Percentiles rank a stretch among this genome's conserved stretches.
Conservation (phyloP, 2,797 vertebrate genomes). For the Sebastes itinus region DNA sequence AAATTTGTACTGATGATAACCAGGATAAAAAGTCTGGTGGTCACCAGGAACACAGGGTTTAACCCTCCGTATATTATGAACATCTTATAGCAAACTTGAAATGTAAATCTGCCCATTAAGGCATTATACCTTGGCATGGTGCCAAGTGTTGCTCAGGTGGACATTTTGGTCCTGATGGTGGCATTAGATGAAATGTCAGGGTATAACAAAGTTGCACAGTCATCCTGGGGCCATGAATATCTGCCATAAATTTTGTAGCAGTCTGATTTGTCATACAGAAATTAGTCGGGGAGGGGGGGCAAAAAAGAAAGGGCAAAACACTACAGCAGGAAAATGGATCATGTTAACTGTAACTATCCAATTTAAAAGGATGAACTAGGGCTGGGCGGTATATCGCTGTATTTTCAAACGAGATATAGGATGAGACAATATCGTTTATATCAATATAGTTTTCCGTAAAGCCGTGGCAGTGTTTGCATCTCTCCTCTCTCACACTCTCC, state of each 20-base stretch:
- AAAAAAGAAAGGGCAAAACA: not conserved
- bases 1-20: not conserved
- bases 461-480: too few relatives aligned
- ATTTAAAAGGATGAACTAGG: constrained; percentile 3
- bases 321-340: not conserved
- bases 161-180: not conserved
- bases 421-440: too few relatives aligned
- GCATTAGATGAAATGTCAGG: not conserved
- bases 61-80: not conserved
- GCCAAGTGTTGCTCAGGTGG: not conserved
- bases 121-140: not conserved
- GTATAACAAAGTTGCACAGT: not conserved
- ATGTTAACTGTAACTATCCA: constrained; percentile 16
- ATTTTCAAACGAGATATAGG: too few relatives aligned
- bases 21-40: not conserved
- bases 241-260: not conserved
- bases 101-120: not conserved
- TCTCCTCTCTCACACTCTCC: too few relatives aligned
- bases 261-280: not conserved
- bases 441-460: too few relatives aligned
- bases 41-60: not conserved
- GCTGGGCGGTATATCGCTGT: too few relatives aligned
- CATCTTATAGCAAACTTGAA: not conserved
- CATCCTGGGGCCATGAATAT: not conserved
- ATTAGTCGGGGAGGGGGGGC: not conserved